These are phyloP conservation scores for Watsonalla binaria DNA, from an alignment of 2,888 invertebrate species.

Conservation along the genomic window DNA sequence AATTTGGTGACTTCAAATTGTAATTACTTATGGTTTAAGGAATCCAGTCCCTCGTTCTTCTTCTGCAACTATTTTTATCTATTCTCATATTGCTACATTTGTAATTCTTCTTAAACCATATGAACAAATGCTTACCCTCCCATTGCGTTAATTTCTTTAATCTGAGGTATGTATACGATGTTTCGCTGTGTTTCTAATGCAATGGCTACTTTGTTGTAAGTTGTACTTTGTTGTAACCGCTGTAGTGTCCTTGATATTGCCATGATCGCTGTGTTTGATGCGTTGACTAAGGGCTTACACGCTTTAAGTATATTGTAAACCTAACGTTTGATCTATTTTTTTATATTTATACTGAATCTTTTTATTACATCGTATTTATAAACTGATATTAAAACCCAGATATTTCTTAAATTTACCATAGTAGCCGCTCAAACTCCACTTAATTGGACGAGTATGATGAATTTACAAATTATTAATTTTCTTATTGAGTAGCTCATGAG, in stretches of 20 bases:
- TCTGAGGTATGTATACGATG: conserved; percentile 31
- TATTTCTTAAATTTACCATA: no score
- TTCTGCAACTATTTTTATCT: conserved; percentile 48
- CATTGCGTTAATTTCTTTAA: conserved; percentile 28
- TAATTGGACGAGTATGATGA: no score
- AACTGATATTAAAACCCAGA: no score
- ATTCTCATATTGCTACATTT: conserved; percentile 32
- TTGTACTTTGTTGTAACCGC: neutral
- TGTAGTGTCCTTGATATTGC: conserved; percentile 1
- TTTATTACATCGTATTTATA: neutral
- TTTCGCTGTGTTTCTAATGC: conserved; percentile 10
- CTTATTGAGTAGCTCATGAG: no score
- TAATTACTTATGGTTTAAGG: conserved; percentile 78
- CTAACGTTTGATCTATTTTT: no score
- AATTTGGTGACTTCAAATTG: conserved; percentile 78
- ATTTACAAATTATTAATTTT: no score
- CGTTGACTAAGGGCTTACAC: neutral
- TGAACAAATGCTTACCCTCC: conserved; percentile 8
- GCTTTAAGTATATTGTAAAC: no score
- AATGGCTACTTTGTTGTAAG: neutral
- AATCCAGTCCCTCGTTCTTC: conserved; percentile 75
- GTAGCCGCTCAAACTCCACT: no score
- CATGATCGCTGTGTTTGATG: neutral
- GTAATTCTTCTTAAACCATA: conserved; percentile 17
- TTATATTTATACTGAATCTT: neutral